Evolutionary conservation across 2,113 vertebrate genomes (phyloP).

Genomic region (Vimba vimba): DNA sequence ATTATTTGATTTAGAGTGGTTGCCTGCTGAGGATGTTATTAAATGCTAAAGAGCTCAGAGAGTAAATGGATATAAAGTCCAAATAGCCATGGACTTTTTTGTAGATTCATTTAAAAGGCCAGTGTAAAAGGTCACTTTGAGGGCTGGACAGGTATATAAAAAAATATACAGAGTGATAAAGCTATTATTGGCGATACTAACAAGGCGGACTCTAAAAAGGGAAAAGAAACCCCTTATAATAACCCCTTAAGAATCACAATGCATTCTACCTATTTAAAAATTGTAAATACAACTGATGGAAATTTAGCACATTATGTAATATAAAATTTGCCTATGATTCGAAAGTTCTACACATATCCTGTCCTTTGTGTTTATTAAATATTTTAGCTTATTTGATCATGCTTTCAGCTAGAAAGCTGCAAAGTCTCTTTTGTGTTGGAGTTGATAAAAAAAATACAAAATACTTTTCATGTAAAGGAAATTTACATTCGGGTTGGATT

Average conservation of each 20-base stretch:
- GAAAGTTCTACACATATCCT: too few relatives aligned
- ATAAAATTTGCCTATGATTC: background rate
- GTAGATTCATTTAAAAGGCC: background rate
- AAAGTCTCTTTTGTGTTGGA: background rate
- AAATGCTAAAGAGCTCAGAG: constrained; percentile 42
- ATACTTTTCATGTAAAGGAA: background rate
- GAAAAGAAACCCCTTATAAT: background rate
- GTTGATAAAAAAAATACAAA: background rate
- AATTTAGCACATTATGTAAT: background rate
- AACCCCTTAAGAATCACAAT: background rate
- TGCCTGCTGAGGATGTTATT: constrained; percentile 36
- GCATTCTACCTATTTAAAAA: background rate
- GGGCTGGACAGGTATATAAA: constrained; percentile 17
- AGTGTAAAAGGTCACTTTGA: constrained; percentile 42
- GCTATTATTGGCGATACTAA: background rate
- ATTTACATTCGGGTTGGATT: background rate
- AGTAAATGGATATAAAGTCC: constrained; percentile 42
- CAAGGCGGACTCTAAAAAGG: background rate
- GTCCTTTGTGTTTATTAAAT: background rate
- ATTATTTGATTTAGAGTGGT: constrained; percentile 54
- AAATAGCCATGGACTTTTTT: constrained; percentile 6
- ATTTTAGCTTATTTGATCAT: background rate
- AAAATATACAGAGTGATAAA: constrained; percentile 19
- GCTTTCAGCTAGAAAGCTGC: background rate
- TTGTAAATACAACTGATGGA: background rate